Evolutionary conservation across 2,797 vertebrate genomes (phyloP).

Genomic region (Columba guinea): DNA sequence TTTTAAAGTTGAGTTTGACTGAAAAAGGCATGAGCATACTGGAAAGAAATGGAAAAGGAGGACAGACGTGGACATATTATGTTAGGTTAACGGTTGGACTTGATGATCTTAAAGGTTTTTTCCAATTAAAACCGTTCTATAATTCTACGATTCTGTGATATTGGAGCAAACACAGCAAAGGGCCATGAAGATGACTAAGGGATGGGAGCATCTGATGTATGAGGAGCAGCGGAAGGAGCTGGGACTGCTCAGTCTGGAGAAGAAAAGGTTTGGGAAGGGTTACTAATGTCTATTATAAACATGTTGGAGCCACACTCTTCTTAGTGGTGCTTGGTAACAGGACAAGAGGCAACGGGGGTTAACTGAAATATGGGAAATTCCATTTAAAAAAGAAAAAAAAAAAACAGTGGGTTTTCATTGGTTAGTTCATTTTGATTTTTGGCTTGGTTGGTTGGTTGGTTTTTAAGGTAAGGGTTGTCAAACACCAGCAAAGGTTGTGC

Average conservation of each 20-base stretch:
- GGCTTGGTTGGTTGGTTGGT: no score
- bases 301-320: accelerated
- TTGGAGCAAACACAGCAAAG: accelerated
- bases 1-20: not conserved
- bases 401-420: not conserved
- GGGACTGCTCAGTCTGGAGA: not conserved
- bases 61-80: not conserved
- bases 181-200: not conserved
- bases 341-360: not conserved
- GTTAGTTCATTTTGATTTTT: no score
- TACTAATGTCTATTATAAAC: not conserved
- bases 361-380: not conserved
- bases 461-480: not conserved
- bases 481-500: not conserved
- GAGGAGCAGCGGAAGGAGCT: not conserved
- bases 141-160: no score
- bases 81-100: no score
- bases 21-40: not conserved
- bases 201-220: not conserved
- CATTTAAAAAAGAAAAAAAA: not conserved
- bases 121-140: no score
- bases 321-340: not conserved
- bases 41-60: not conserved
- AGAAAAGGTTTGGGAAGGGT: not conserved
- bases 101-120: no score